phyloP scores from a whole-genome alignment of 2,888 invertebrate species.

The Amblyteles armatorius region DNA sequence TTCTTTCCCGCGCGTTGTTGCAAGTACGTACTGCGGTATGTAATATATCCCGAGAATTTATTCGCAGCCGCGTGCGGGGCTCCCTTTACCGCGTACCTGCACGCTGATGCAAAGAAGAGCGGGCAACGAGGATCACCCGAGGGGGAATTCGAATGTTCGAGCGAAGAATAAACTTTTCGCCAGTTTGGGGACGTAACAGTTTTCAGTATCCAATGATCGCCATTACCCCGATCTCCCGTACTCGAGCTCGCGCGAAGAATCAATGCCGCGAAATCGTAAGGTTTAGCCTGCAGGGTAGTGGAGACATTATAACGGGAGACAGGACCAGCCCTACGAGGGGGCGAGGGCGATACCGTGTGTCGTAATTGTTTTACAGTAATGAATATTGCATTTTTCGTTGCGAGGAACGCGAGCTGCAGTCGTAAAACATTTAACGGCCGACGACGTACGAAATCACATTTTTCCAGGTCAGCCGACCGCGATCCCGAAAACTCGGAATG shows the following conservation, averaged over 20 bases:
- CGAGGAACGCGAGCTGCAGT: slow-evolving; percentile 46
- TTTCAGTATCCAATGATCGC: too few species aligned
- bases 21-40: neutral
- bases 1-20: neutral
- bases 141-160: neutral
- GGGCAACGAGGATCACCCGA: neutral
- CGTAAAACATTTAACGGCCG: slow-evolving; percentile 69
- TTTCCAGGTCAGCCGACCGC: slow-evolving; percentile 52
- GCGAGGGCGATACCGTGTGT: slow-evolving; percentile 10
- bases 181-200: too few species aligned
- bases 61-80: slow-evolving; percentile 62
- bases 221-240: neutral
- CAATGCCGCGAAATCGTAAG: slow-evolving; percentile 41
- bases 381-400: slow-evolving; percentile 74
- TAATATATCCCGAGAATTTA: slow-evolving; percentile 72
- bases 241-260: slow-evolving; percentile 19
- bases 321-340: neutral
- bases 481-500: slow-evolving; percentile 42
- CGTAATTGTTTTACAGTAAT: slow-evolving; percentile 76
- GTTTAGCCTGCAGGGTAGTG: neutral
- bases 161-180: neutral
- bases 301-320: neutral
- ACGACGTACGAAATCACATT: slow-evolving; percentile 64
- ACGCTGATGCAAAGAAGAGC: neutral
- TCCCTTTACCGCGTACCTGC: slow-evolving; percentile 19